These are phyloP conservation scores for Dicranocentrus wangi DNA, from an alignment of 2,888 invertebrate species.

Conservation along the genomic window DNA sequence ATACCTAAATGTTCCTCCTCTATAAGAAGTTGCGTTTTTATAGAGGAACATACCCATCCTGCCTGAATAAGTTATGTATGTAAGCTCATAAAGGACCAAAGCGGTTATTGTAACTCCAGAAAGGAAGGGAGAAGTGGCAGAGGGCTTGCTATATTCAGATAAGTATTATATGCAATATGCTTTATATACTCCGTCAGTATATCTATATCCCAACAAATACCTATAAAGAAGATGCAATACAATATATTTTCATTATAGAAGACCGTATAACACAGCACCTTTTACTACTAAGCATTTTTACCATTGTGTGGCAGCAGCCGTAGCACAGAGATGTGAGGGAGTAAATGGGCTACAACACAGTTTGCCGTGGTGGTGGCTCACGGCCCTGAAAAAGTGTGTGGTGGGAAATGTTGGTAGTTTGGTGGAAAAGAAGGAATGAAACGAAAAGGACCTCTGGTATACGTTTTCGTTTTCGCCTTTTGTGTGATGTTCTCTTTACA, in stretches of 20 bases:
- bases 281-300: conserved; percentile 35
- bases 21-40: too few relatives aligned
- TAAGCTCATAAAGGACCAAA: conserved; percentile 56
- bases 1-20: too few relatives aligned
- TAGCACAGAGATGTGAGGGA: conserved; percentile 39
- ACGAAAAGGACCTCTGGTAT: conserved; percentile 2
- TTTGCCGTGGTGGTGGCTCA: conserved; percentile 8
- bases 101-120: conserved; percentile 61
- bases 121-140: conserved; percentile 30
- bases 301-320: conserved; percentile 25
- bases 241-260: conserved; percentile 13
- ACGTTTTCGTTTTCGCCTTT: conserved; percentile 15
- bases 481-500: background rate
- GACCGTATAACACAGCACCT: background rate
- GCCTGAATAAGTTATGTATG: conserved; percentile 20
- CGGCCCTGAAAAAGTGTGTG: conserved; percentile 55
- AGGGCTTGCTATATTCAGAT: background rate
- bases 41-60: too few relatives aligned
- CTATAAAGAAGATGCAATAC: conserved; percentile 18
- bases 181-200: background rate
- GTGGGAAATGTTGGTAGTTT: conserved; percentile 59
- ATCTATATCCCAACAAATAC: background rate
- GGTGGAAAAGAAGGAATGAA: conserved; percentile 45
- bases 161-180: background rate
- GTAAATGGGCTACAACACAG: conserved; percentile 54